These are phyloP conservation scores for Ephialtes manifestator DNA, from an alignment of 2,888 invertebrate genomes.

Conservation along the genomic window DNA sequence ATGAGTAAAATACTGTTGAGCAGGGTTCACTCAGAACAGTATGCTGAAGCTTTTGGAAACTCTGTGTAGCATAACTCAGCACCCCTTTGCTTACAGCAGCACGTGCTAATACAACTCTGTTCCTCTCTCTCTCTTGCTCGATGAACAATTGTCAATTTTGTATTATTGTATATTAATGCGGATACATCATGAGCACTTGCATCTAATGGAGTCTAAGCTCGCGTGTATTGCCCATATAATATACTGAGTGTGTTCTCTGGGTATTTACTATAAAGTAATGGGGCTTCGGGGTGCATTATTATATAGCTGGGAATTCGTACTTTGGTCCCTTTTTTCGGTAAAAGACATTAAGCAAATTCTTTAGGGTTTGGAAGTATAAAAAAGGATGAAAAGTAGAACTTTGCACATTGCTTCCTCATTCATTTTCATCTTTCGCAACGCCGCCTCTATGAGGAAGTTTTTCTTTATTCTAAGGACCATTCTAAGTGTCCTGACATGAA, in stretches of 20 bases:
- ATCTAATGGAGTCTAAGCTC: neutral
- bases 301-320: neutral
- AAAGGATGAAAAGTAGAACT: too few species aligned
- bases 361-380: too few species aligned
- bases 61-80: neutral
- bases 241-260: neutral
- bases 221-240: neutral
- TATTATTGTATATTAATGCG: neutral
- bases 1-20: neutral
- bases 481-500: too few species aligned
- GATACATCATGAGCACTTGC: neutral
- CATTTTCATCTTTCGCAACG: too few species aligned
- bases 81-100: neutral
- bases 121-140: neutral
- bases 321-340: too few species aligned
- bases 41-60: slow-evolving; percentile 1
- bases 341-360: too few species aligned
- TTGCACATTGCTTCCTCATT: too few species aligned
- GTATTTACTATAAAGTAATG: neutral
- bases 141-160: neutral
- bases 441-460: too few species aligned
- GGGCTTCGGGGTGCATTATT: neutral
- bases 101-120: neutral
- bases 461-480: too few species aligned
- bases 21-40: neutral